Evolutionary conservation across 2,113 vertebrate genomes (phyloP), one percentile per base, ranked within the genome.

Genomic region (Myodes glareolus): DNA sequence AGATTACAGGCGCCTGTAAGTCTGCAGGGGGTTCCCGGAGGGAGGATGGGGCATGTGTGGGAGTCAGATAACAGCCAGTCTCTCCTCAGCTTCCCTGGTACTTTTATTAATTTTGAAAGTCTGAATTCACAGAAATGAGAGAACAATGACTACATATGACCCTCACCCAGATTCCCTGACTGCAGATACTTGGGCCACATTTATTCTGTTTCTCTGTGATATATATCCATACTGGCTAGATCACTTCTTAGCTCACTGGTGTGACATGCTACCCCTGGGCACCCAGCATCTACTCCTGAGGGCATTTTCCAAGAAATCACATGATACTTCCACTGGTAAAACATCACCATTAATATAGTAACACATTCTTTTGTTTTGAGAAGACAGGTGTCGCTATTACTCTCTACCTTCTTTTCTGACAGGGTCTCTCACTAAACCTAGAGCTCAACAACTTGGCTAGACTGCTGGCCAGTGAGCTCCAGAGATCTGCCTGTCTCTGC

Each of bases 1-100:
- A 45, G 76, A 78, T 7, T 31, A 72, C 86, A 96, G 92, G 97
- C 72, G 94, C 90, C 88, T 89, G 61, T 21, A 72, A 58, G 70
- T 67, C 94, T 85, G 55, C 25, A 33, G 90, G 47, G 47, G 13
- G 27, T 58, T 70, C 76, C 84, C n/a, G 0, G 45, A 88, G 65
- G 86, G 6, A 52, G 39, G 3, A 1, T 0, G 5, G 42, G 65
- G 81, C 84, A 68, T 29, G 77, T 39, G 39, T 27, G 25, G 0
- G 2, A 65, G 47, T 21, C 90, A 97, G 86, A 94, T 85, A 85
- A 92, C 23, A 92, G 94, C 76, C 95, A n/a, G 55, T 63, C 61
- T 78, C 93, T 77, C 72, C 29, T 75, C 0, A 6, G 29, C 65
- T 58, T 19, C 27, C 68, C 36, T 0, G 3, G 78, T 67, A 58